Conservation (phyloP, 2,797 vertebrate genomes). For the Columba guinea region DNA sequence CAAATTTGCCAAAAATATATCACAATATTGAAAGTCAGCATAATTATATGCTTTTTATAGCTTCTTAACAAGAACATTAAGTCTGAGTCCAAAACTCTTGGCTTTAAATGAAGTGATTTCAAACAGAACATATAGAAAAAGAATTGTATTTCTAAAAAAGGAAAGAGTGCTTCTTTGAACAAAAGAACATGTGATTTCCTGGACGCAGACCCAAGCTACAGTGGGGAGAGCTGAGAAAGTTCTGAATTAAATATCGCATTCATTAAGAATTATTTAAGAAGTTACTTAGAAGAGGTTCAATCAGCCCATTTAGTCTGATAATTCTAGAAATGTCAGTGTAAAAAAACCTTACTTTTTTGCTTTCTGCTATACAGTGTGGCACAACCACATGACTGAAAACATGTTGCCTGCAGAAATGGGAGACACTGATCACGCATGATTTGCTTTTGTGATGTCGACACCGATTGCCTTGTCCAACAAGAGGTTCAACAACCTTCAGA, state of each 20-base stretch:
- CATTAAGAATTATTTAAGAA: not conserved
- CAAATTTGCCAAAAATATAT: not conserved
- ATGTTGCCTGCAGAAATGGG: not conserved
- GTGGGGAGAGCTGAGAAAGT: not conserved
- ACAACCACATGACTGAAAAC: not conserved
- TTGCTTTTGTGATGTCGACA: slow-evolving; percentile 31
- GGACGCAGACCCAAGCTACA: not conserved
- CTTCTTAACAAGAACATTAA: not conserved
- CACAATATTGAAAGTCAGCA: slow-evolving; percentile 2
- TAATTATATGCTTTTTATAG: slow-evolving; percentile 19
- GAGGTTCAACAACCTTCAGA: not conserved
- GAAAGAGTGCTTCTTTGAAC: not conserved
- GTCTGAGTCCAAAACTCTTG: not conserved
- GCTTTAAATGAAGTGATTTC: slow-evolving; percentile 12
- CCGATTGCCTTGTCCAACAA: not conserved
- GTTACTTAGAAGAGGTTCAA: slow-evolving; percentile 16
- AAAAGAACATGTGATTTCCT: not conserved
- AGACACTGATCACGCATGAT: not conserved
- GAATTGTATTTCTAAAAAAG: not conserved
- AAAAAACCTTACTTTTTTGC: not conserved
- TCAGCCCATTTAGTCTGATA: not conserved
- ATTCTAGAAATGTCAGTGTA: not conserved
- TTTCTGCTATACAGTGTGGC: not conserved
- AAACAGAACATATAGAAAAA: not conserved
- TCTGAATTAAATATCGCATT: not conserved